Evolutionary conservation across 2,888 invertebrate species (phyloP), one percentile per base, ranked within the genome.

Genomic region (Notodonta ziczac): DNA sequence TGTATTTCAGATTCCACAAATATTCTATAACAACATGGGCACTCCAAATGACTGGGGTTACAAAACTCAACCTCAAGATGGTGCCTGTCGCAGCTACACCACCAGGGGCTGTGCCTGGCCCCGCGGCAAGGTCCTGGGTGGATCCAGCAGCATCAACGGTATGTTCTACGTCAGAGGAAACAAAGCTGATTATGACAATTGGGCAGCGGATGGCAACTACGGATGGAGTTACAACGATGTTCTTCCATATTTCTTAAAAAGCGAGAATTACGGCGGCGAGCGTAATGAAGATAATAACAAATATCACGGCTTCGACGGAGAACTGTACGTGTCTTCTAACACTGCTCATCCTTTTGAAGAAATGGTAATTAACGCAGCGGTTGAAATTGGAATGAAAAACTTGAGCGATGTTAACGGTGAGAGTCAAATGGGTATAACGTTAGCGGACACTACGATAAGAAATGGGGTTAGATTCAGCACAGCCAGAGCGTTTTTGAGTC

Each of bases 71-170:
- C 92, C 92, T 4, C 84, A 90, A 69, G 81, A 89, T 24, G 82
- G 85, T 24, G 82, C 83, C 57, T 93, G 94, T 52, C 89, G 88
- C 67, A 84, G 88, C 53, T 93, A 93, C 57, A 85, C 76, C 71
- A 72, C 66, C 39, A 78, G 86, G 57, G 67, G 85, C n/a, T 89
- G 89, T 57, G 83, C 87, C 0, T 95, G 95, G 95, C 94, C 96
- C 1, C 88, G 95, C 48, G 96, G 96, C 0, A 96, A 95, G 75
- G 88, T 94, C 59, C 84, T 95, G 65, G 95, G 95, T 56, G 95
- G 95, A 2, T 89, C 90, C 5, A 95, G 95, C 44, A 89, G 91
- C n/a, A 85, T 95, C 40, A 96, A 95, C 74, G 94, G 83, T 32
- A 95, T 95, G 92, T 88, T 94, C 61, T 95, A 95, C 72, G 88